Evolutionary conservation across 1,140 invertebrate species (phyloP).

Genomic region (Drosophila arawakana): DNA sequence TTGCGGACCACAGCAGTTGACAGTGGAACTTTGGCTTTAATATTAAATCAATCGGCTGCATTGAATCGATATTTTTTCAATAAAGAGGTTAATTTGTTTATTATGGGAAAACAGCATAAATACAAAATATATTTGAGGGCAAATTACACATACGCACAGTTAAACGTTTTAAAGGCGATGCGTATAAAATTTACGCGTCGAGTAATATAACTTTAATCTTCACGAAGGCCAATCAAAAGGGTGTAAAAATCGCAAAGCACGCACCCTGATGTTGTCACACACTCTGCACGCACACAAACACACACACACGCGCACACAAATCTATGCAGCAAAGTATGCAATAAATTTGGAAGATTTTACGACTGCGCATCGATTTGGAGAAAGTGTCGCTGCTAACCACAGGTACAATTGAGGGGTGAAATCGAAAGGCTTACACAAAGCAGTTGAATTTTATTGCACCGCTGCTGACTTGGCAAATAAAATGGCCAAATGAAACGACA

Average conservation of each 20-base stretch:
- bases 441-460: constrained; percentile 76
- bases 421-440: constrained; percentile 64
- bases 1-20: neutral
- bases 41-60: neutral
- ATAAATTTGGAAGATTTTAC: constrained; percentile 74
- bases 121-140: neutral
- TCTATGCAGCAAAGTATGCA: constrained; percentile 62
- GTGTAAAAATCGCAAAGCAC: constrained; percentile 51
- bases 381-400: constrained; percentile 44
- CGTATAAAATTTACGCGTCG: constrained; percentile 57
- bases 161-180: constrained; percentile 54
- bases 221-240: constrained; percentile 70
- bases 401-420: constrained; percentile 52
- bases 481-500: constrained; percentile 25
- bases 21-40: constrained; percentile 1
- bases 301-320: constrained; percentile 6
- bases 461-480: constrained; percentile 38
- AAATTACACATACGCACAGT: constrained; percentile 57
- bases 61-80: neutral
- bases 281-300: constrained; percentile 4
- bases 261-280: constrained; percentile 9
- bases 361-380: constrained; percentile 72
- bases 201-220: constrained; percentile 67
- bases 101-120: neutral
- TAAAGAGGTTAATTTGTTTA: too few species aligned